Evolutionary conservation across 1,140 invertebrate species (phyloP).

Genomic region (Daktulosphaira vitifoliae): DNA sequence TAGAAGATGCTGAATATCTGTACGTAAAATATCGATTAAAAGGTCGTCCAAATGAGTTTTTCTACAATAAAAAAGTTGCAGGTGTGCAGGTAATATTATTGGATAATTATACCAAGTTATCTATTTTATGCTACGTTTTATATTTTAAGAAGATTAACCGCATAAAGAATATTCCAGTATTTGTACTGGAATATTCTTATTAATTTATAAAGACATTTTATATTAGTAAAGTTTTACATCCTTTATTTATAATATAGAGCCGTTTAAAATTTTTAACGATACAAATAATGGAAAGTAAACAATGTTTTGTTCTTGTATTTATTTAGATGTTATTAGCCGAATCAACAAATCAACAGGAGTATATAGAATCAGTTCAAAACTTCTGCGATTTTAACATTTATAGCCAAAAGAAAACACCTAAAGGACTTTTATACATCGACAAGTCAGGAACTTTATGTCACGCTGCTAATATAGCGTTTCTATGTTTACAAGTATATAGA

Average conservation of each 20-base stretch:
- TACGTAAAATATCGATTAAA: conserved; percentile 48
- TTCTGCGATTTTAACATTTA: conserved; percentile 49
- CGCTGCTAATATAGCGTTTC: conserved; percentile 52
- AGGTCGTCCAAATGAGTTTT: conserved; percentile 48
- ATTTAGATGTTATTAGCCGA: conserved; percentile 47
- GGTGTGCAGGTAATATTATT: conserved; percentile 52
- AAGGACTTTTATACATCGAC: conserved; percentile 51
- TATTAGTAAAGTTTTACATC: no score
- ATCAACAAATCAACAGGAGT: conserved; percentile 44
- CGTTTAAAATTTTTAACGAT: no score
- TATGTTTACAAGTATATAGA: conserved; percentile 46
- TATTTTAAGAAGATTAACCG: no score
- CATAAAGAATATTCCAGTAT: no score
- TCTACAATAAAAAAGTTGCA: conserved; percentile 53
- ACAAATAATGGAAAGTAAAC: no score
- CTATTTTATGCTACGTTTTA: no score
- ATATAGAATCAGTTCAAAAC: conserved; percentile 45
- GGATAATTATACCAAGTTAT: no score
- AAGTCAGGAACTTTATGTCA: conserved; percentile 52
- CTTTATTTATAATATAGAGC: no score
- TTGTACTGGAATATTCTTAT: no score
- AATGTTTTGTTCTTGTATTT: no score
- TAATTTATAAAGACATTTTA: no score
- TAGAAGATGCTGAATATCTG: conserved; percentile 48
- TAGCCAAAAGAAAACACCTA: conserved; percentile 47